phyloP scores from a whole-genome alignment of 2,888 invertebrate genomes.

The Sympetrum striolatum region DNA sequence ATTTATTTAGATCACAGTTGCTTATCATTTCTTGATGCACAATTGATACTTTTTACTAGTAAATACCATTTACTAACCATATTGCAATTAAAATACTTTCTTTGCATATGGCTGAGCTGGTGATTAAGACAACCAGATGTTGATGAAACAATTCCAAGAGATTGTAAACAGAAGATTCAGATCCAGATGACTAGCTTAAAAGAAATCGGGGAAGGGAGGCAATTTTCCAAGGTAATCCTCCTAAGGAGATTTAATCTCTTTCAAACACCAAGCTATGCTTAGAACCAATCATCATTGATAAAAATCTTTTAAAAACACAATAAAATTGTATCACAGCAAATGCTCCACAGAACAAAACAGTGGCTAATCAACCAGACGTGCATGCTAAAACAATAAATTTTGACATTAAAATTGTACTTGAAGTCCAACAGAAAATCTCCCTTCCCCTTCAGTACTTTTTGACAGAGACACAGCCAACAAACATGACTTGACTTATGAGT shows the following conservation, averaged over 20 bases:
- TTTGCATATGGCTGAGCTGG: slow-evolving; percentile 15
- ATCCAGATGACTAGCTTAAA: slow-evolving; percentile 9
- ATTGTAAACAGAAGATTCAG: slow-evolving; percentile 30
- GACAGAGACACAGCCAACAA: slow-evolving; percentile 7
- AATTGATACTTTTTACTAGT: slow-evolving; percentile 9
- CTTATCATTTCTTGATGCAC: slow-evolving; percentile 31
- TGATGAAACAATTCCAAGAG: slow-evolving; percentile 40
- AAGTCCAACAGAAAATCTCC: background rate
- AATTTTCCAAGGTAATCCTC: background rate
- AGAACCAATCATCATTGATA: background rate
- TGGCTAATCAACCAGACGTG: background rate
- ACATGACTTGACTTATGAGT: slow-evolving; percentile 1
- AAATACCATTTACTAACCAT: slow-evolving; percentile 36
- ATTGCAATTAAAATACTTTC: slow-evolving; percentile 8
- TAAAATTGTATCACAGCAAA: background rate
- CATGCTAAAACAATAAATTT: background rate
- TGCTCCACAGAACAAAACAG: background rate
- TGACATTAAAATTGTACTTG: background rate
- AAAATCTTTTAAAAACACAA: background rate
- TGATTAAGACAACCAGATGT: slow-evolving; percentile 19
- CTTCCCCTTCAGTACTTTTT: background rate
- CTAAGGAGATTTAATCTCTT: background rate
- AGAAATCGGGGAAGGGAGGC: slow-evolving; percentile 19
- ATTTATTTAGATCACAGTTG: slow-evolving; percentile 12
- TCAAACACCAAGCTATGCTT: background rate